A percentile compares a stretch with the other conserved stretches of the same genome.
Conservation (phyloP, 2,888 invertebrate species). For the Tenthredo livida region DNA sequence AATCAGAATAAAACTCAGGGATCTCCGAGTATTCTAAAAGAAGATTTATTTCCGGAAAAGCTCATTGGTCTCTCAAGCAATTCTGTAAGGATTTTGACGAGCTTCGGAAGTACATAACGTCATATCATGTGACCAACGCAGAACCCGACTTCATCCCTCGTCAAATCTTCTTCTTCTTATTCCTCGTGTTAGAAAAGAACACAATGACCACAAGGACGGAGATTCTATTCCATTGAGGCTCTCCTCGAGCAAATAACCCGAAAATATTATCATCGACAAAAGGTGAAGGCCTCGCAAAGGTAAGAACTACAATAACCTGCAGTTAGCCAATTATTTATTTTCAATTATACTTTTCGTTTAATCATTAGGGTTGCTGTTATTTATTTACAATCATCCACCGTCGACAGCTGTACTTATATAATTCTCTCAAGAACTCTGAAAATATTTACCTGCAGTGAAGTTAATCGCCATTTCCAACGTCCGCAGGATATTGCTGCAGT, state of each 20-base stretch:
- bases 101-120: neutral
- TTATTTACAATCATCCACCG: neutral
- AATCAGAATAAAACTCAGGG: slow-evolving; percentile 16
- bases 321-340: neutral
- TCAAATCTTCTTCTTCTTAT: neutral
- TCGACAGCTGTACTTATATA: neutral
- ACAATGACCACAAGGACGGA: neutral
- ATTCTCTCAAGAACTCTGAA: neutral
- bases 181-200: neutral
- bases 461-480: neutral
- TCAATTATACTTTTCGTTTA: slow-evolving; percentile 1
- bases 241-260: neutral
- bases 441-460: neutral
- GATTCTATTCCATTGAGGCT: neutral
- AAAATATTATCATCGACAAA: neutral
- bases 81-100: neutral
- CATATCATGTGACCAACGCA: neutral
- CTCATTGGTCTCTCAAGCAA: neutral
- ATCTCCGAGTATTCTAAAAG: neutral
- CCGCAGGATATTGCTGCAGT: neutral
- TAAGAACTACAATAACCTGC: neutral
- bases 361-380: neutral
- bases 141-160: neutral
- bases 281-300: neutral
- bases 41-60: neutral